phyloP scores from a whole-genome alignment of 2,797 vertebrate species.

The Echiichthys vipera region DNA sequence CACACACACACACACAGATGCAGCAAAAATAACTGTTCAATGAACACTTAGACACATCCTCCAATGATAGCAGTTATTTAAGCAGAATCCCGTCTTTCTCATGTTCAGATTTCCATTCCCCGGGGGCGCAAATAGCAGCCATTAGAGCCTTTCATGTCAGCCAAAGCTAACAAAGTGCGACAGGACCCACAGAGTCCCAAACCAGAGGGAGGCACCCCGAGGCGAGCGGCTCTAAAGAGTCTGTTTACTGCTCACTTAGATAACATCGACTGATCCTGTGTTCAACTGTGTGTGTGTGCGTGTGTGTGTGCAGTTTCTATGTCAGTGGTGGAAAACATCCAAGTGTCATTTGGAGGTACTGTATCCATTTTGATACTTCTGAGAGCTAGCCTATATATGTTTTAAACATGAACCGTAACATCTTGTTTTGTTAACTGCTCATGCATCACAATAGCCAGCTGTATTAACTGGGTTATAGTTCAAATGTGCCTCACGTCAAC shows the following conservation, averaged over 20 bases:
- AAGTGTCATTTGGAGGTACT: no score
- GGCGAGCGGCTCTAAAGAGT: slow-evolving; percentile 62
- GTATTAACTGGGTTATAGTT: no score
- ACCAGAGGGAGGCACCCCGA: slow-evolving; percentile 54
- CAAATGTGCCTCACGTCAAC: no score
- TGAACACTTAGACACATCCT: slow-evolving; percentile 12
- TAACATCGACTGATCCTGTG: slow-evolving; percentile 64
- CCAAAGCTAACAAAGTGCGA: slow-evolving; percentile 57
- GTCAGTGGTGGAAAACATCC: neutral
- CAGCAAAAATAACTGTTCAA: neutral
- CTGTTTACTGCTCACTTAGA: slow-evolving; percentile 79
- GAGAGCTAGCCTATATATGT: no score
- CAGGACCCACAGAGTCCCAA: slow-evolving; percentile 60
- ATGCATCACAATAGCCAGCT: no score
- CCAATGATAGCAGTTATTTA: slow-evolving; percentile 33
- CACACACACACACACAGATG: neutral
- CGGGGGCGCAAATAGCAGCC: slow-evolving; percentile 48
- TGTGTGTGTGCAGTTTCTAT: slow-evolving; percentile 9
- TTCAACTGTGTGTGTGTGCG: slow-evolving; percentile 25
- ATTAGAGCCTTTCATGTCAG: slow-evolving; percentile 71
- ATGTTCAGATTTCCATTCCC: slow-evolving; percentile 36
- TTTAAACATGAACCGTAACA: no score
- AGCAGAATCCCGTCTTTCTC: slow-evolving; percentile 46
- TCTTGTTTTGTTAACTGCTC: no score
- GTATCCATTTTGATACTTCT: no score